Conservation (phyloP, 2,797 vertebrate species). For the Cryptoblepharus egeriae region DNA sequence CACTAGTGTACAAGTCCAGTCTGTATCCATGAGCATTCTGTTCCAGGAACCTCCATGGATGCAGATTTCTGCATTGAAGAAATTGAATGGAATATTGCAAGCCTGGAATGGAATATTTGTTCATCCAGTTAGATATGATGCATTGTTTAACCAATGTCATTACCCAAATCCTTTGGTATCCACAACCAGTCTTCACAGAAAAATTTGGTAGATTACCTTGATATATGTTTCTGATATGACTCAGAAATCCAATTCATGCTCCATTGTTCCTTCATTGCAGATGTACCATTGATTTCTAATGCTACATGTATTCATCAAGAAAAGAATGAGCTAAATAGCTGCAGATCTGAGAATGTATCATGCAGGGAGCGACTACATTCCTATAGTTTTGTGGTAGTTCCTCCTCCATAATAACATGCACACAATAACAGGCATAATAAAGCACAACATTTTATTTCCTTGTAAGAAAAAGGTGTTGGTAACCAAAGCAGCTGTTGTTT, state of each 20-base stretch:
- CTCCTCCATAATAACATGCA: neutral
- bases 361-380: neutral
- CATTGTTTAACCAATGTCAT: neutral
- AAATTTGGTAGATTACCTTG: neutral
- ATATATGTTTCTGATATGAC: neutral
- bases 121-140: neutral
- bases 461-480: neutral
- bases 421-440: neutral
- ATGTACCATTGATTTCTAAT: neutral
- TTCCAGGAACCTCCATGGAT: no score
- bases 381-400: neutral
- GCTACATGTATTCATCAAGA: neutral
- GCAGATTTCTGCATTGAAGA: no score
- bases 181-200: neutral
- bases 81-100: no score
- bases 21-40: no score
- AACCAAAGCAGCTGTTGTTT: conserved; percentile 18
- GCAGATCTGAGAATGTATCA: no score
- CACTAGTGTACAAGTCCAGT: no score
- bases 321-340: neutral
- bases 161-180: neutral
- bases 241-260: neutral
- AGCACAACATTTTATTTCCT: neutral
- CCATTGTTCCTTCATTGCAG: neutral
- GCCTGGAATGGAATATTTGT: no score